These are phyloP conservation scores for Saxidomus purpurata DNA, from an alignment of 1,140 invertebrate species.

Conservation along the genomic window DNA sequence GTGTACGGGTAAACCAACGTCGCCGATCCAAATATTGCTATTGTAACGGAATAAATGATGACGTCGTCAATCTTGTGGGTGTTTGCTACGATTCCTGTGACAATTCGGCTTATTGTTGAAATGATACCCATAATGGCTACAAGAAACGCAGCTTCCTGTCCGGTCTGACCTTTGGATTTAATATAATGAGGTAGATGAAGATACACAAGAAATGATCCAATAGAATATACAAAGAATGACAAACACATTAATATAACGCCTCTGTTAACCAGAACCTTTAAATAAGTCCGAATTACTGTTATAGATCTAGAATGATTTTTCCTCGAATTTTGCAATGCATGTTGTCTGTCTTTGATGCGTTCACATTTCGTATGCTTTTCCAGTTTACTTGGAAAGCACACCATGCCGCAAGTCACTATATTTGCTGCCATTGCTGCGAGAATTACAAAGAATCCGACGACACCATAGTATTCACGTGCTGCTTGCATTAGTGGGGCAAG, in stretches of 20 bases:
- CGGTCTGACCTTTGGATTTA: neutral
- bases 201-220: conserved; percentile 24
- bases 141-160: neutral
- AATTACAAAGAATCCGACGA: conserved; percentile 43
- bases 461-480: conserved; percentile 44
- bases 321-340: no score
- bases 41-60: conserved; percentile 6
- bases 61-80: neutral
- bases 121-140: conserved; percentile 6
- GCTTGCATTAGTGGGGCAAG: conserved; percentile 40
- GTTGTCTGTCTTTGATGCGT: neutral
- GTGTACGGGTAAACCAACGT: conserved; percentile 32
- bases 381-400: conserved; percentile 49
- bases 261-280: conserved; percentile 2
- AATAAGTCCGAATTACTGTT: neutral
- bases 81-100: conserved; percentile 30
- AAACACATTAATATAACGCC: conserved; percentile 22
- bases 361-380: neutral
- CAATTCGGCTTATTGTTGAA: neutral
- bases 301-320: neutral
- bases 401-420: conserved; percentile 33
- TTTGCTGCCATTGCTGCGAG: conserved; percentile 38
- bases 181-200: conserved; percentile 38
- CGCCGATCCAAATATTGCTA: neutral
- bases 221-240: neutral